A percentile compares a stretch with the other conserved stretches of the same genome.
Conservation (phyloP, 1,140 invertebrate genomes). For the Macrocentrus cingulum region DNA sequence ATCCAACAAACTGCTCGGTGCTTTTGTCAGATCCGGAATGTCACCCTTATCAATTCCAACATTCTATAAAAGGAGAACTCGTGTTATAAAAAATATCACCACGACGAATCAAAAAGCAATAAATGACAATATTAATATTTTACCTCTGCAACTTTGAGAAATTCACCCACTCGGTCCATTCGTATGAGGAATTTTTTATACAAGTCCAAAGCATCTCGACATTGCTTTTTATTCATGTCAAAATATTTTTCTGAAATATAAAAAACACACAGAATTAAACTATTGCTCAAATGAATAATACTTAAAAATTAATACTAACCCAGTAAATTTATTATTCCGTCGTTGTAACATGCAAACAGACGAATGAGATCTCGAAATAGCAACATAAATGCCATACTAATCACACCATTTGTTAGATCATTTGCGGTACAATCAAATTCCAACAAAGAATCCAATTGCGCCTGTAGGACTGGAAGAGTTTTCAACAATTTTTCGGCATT, state of each 20-base stretch:
- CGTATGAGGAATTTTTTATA: slow-evolving; percentile 99
- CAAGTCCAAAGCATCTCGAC: slow-evolving; percentile 94
- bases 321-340: slow-evolving; percentile 98
- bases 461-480: slow-evolving; percentile 92
- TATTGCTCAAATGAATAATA: not conserved
- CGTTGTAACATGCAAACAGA: slow-evolving; percentile 99
- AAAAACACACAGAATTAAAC: slow-evolving; percentile 18
- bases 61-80: slow-evolving; percentile 66
- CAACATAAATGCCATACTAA: slow-evolving; percentile 98
- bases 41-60: slow-evolving; percentile 99
- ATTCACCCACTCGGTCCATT: slow-evolving; percentile 98
- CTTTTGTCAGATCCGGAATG: slow-evolving; percentile 98
- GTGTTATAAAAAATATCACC: not conserved
- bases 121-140: slow-evolving; percentile 21
- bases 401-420: slow-evolving; percentile 97
- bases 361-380: slow-evolving; percentile 98
- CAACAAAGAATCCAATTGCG: slow-evolving; percentile 91
- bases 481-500: slow-evolving; percentile 96
- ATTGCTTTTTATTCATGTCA: slow-evolving; percentile 99
- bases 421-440: slow-evolving; percentile 98
- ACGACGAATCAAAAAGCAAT: not conserved
- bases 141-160: slow-evolving; percentile 94
- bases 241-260: slow-evolving; percentile 89
- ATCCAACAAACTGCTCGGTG: slow-evolving; percentile 96
- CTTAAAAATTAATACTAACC: slow-evolving; percentile 53